Evolutionary conservation across 2,888 invertebrate species (phyloP).

Genomic region (Acanthacorydalis orientalis): DNA sequence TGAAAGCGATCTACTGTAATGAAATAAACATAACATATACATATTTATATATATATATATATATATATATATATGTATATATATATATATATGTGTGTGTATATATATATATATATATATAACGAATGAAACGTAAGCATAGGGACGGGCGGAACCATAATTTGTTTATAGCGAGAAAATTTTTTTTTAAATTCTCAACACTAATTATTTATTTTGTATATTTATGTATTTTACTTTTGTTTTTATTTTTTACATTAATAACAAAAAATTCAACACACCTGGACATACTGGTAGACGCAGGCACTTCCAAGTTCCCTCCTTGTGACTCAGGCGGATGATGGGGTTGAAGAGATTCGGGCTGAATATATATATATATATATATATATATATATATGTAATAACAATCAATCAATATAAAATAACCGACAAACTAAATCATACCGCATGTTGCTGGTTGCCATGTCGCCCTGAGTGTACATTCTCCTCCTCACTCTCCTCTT

Average conservation of each 20-base stretch:
- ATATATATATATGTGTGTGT: no score
- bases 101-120: no score
- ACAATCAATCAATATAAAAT: not conserved
- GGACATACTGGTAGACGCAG: slow-evolving; percentile 21
- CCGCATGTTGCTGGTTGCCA: slow-evolving; percentile 21
- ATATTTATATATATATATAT: no score
- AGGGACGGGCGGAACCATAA: no score
- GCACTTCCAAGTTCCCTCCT: slow-evolving; percentile 26
- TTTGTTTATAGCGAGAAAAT: no score
- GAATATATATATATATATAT: not conserved
- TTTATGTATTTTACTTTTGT: no score
- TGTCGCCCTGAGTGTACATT: slow-evolving; percentile 37
- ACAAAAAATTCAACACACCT: no score
- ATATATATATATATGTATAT: no score
- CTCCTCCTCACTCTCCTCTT: slow-evolving; percentile 89
- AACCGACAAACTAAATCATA: not conserved
- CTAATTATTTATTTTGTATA: no score
- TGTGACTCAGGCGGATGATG: slow-evolving; percentile 21
- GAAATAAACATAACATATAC: not conserved
- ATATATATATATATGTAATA: not conserved
- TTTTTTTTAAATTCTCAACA: no score
- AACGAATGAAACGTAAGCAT: no score
- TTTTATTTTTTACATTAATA: no score
- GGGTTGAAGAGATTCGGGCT: slow-evolving; percentile 19
- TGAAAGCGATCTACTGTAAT: slow-evolving; percentile 31